Percentiles rank a stretch among this genome's conserved stretches.
Evolutionary conservation across 30 jellyfish, hydroid and myxozoan genomes (phyloP).

Genomic region (Turritopsis dohrnii): DNA sequence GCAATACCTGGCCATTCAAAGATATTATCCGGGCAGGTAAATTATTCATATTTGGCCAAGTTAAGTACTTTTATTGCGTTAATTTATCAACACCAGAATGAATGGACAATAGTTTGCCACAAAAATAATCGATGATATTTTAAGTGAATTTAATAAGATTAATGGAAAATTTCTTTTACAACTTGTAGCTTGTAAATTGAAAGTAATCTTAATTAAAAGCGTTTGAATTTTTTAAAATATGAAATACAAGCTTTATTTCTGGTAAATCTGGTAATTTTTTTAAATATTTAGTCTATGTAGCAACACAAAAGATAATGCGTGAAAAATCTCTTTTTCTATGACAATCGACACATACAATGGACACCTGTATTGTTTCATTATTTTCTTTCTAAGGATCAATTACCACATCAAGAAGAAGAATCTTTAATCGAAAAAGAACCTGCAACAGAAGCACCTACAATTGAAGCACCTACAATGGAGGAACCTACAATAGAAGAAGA

Average conservation of each 20-base stretch:
- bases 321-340: background rate
- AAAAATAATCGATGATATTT: background rate
- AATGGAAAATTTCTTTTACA: background rate
- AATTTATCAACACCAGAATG: background rate
- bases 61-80: background rate
- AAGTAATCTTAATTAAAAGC: background rate
- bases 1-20: background rate
- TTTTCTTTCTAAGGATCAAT: background rate
- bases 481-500: constrained; percentile 1
- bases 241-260: background rate
- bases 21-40: background rate
- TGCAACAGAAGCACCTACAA: background rate
- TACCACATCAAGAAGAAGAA: background rate
- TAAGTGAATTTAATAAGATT: background rate
- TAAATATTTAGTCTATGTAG: background rate
- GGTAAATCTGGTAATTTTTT: background rate
- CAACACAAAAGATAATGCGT: background rate
- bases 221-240: background rate
- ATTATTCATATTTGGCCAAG: background rate
- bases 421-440: background rate
- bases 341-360: background rate
- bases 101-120: background rate
- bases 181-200: background rate
- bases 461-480: background rate
- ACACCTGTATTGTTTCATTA: background rate